Base-by-base conservation (phyloP, 2,113 vertebrate species). In the Hippocampus mohnikei region DNA sequence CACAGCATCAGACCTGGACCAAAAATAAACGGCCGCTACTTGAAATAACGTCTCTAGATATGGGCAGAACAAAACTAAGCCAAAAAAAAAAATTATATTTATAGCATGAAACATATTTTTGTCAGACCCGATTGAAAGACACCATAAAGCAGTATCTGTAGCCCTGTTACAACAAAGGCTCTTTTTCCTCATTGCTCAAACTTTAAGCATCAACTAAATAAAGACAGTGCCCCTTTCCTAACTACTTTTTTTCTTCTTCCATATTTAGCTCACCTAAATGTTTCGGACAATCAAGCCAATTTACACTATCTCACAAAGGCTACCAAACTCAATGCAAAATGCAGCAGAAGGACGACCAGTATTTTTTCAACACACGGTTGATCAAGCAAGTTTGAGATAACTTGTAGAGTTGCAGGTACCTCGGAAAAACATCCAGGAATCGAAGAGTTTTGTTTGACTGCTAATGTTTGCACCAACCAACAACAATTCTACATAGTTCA, bases 1-100 rank as follows among this genome's bases (percentile, higher is more conserved):
- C 25, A 76, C 68, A 78, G 72, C 79, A 85, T 88, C 89, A 91
- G 88, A 88, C 89, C 84, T 88, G 87, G 88, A 84, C 67, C 72
- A 62, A 73, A 71, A 72, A 71, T 37, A 71, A 48, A 25, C 33
- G 3, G 1, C 46, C 18, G 23, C 27, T n/a, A 23, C 63, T 65
- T 27, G 41, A 27, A 27, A 46, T n/a, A 27, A 65, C 8, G 21
- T 40, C 18, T 20, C 60, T 40, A 46, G 3, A 46, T 46, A 16
- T 10, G 15, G 15, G 15, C 21, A 4, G n/a, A 64, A 41, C 9
- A 8, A 61, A 63, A 41, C 5, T 8, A 37, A 61, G 6, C 42
- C 8, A 64, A 3, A 23, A 41, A 44, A 13, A n/a, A n/a, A n/a
- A n/a, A n/a, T n/a, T 1, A 41, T 33, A 61, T 61, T 61, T 33